phyloP scores from a whole-genome alignment of 2,888 invertebrate species.

The Cheilosia soror region DNA sequence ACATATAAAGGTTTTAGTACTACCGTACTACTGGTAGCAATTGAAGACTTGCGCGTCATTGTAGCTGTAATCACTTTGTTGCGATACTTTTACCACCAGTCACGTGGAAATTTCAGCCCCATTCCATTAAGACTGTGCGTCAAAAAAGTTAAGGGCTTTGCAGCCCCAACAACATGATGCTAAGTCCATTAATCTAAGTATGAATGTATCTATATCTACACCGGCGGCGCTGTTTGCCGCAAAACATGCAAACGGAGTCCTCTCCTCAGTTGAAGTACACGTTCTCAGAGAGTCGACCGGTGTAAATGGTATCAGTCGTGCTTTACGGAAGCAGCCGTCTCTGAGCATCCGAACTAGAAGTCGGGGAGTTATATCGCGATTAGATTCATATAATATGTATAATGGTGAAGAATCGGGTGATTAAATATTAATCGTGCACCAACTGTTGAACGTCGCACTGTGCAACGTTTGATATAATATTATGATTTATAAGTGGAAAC shows the following conservation, averaged over 20 bases:
- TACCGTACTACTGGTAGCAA: not conserved
- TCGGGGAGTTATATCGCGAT: slow-evolving; percentile 43
- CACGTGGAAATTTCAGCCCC: slow-evolving; percentile 21
- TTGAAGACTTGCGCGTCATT: slow-evolving; percentile 48
- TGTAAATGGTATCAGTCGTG: slow-evolving; percentile 60
- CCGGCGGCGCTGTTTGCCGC: slow-evolving; percentile 20
- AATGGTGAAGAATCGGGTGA: slow-evolving; percentile 29
- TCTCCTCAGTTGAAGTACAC: slow-evolving; percentile 49
- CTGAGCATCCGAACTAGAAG: slow-evolving; percentile 31
- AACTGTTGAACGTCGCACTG: slow-evolving; percentile 56
- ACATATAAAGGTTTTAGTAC: too few relatives aligned
- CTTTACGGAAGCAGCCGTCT: slow-evolving; percentile 29
- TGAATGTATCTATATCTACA: slow-evolving; percentile 39
- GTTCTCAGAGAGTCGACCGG: slow-evolving; percentile 56
- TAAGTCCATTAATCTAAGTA: slow-evolving; percentile 36
- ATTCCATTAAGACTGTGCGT: not conserved
- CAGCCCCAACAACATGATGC: slow-evolving; percentile 56
- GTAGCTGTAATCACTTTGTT: slow-evolving; percentile 24
- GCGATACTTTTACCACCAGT: slow-evolving; percentile 41
- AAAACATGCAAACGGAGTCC: slow-evolving; percentile 39
- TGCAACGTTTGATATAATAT: slow-evolving; percentile 14
- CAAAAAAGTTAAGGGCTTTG: slow-evolving; percentile 42
- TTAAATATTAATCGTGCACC: slow-evolving; percentile 47
- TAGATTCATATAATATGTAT: slow-evolving; percentile 47
- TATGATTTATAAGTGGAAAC: slow-evolving; percentile 42